phyloP scores from a whole-genome alignment of 2,113 vertebrate genomes.

The Leptodactylus fuscus region DNA sequence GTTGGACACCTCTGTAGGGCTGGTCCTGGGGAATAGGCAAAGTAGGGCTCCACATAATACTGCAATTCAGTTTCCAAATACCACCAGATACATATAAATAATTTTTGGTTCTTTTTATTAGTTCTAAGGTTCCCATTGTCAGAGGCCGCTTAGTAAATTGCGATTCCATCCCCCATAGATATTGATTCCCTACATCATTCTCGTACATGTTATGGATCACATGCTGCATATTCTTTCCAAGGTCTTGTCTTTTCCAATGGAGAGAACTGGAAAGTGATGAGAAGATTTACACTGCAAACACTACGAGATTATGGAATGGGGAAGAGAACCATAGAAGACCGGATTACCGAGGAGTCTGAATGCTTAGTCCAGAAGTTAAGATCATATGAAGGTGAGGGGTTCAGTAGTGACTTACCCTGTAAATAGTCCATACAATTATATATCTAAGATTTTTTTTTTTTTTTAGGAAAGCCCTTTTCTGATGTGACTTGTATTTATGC shows the following conservation, averaged over 20 bases:
- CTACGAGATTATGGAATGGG: conserved; percentile 60
- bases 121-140: no score
- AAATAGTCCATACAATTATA: no score
- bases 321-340: background rate
- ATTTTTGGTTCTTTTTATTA: no score
- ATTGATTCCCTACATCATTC: background rate
- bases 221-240: conserved; percentile 41
- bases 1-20: no score
- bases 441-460: no score
- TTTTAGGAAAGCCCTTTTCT: conserved; percentile 4
- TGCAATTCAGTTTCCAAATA: no score
- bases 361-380: background rate
- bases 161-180: background rate
- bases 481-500: background rate
- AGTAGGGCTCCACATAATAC: no score
- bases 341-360: conserved; percentile 10
- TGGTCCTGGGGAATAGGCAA: no score
- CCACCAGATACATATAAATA: no score
- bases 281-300: conserved; percentile 65
- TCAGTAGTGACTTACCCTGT: no score
- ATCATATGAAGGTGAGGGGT: conserved; percentile 3
- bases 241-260: conserved; percentile 66
- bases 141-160: no score
- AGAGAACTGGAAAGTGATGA: conserved; percentile 57
- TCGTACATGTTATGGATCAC: no score